Evolutionary conservation across 2,797 vertebrate genomes (phyloP).

Genomic region (Trichosurus vulpecula): DNA sequence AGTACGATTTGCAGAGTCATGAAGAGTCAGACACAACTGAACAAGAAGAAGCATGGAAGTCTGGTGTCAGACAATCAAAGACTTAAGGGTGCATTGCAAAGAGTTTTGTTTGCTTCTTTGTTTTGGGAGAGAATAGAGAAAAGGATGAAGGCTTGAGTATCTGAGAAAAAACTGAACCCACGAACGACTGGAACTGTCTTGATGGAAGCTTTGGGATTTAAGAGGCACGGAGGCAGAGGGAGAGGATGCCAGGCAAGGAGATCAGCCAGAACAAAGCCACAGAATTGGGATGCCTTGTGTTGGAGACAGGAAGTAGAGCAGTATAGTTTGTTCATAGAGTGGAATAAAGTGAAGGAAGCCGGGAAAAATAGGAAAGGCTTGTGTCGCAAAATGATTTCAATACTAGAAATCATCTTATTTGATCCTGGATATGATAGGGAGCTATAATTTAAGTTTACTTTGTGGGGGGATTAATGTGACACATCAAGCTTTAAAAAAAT

Average conservation of each 20-base stretch:
- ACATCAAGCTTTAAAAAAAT: background rate
- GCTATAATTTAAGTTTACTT: background rate
- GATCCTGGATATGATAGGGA: background rate
- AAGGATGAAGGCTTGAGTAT: background rate
- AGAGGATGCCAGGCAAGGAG: background rate
- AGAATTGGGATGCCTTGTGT: background rate
- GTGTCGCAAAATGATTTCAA: background rate
- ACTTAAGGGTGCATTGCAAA: too few species aligned
- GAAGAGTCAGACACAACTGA: background rate
- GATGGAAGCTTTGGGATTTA: background rate
- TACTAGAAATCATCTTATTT: background rate
- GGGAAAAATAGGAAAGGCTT: background rate
- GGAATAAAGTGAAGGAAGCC: background rate
- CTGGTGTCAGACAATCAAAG: too few species aligned
- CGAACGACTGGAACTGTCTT: background rate
- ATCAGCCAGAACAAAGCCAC: background rate
- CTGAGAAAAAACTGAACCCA: background rate
- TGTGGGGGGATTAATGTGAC: background rate
- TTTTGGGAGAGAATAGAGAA: too few species aligned
- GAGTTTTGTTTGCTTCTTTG: too few species aligned
- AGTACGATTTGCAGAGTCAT: background rate
- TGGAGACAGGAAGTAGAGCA: background rate
- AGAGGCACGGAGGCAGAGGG: background rate
- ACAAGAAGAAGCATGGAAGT: too few species aligned
- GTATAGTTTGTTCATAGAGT: background rate